Conservation (phyloP, 2,113 vertebrate species). For the mouse (Mus musculus) region DNA sequence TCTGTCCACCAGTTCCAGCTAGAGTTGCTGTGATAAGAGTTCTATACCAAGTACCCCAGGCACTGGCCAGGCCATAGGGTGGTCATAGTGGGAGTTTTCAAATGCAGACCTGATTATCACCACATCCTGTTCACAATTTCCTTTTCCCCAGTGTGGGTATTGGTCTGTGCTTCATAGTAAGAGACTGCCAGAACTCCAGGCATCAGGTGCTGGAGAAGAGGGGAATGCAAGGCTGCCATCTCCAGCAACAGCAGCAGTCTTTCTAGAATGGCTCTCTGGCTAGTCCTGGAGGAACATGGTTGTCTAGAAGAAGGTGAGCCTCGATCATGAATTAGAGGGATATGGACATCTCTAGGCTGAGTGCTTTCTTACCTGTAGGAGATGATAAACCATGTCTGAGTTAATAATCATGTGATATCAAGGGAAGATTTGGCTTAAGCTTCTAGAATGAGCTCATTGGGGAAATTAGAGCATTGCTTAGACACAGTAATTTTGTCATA, state of each 20-base stretch:
- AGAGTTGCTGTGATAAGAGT: background rate
- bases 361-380: conserved; percentile 33
- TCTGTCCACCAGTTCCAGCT: background rate
- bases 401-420: conserved; percentile 34
- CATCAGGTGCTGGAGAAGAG: background rate
- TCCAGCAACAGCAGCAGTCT: background rate
- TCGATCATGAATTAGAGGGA: background rate
- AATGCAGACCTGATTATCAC: background rate
- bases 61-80: background rate
- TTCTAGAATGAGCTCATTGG: conserved; percentile 59
- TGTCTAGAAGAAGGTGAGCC: background rate
- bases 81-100: background rate
- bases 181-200: background rate
- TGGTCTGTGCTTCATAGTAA: background rate
- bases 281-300: background rate
- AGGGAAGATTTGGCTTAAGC: conserved; percentile 62
- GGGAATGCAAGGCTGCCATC: background rate
- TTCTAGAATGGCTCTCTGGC: background rate
- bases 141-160: background rate
- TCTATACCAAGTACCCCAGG: background rate
- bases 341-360: background rate
- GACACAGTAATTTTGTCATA: conserved; percentile 14
- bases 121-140: background rate
- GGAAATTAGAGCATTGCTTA: conserved; percentile 47
- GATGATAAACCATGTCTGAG: conserved; percentile 37